Base-by-base conservation (phyloP, 2,888 invertebrate genomes). In the Lasioglossum lativentre region DNA sequence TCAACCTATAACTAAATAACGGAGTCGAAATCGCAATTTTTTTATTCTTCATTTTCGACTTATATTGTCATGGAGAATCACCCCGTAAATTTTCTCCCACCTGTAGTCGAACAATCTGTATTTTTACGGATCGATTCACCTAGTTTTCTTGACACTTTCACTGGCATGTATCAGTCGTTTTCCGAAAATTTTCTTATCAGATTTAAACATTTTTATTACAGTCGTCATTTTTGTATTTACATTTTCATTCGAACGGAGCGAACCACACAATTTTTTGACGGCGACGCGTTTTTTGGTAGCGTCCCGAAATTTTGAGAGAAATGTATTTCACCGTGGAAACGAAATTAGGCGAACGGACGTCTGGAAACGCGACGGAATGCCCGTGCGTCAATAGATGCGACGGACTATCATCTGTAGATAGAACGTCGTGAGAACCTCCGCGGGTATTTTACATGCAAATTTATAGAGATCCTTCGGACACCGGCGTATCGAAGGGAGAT, bases 391-490 rank as follows among this genome's bases (percentile, higher is more conserved):
- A 90, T 89, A 91, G 90, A 91, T 86, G 85, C 90, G 89, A 87
- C 89, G 85, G 86, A 82, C 88, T 78, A 79, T 89, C 79, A 84
- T 81, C 82, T 78, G 78, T 77, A 78, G 86, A 81, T 78, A 85
- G 73, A 63, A 63, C 83, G 88, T 86, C 90, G 90, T 91, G 93
- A 93, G 93, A 93, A 93, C 92, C 92, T 92, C 90, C 92, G 90
- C 90, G 91, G 91, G 93, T 94, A 94, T 94, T 95, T 94, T 94
- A 95, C 94, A 95, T 95, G 95, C 94, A 95, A 95, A 95, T 95
- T 95, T 95, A 95, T 95, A 94, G 95, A 95, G 94, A 95, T 95
- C 94, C 94, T 94, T 95, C 94, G 95, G 95, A 95, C 95, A 94
- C 87, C 90, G 90, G 91, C 90, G 92, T 86, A 90, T 89, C 91